A percentile compares a stretch with the other conserved stretches of the same genome.
These are phyloP conservation scores for Hylia prasina DNA, from an alignment of 2,113 vertebrate genomes.

Conservation along the genomic window DNA sequence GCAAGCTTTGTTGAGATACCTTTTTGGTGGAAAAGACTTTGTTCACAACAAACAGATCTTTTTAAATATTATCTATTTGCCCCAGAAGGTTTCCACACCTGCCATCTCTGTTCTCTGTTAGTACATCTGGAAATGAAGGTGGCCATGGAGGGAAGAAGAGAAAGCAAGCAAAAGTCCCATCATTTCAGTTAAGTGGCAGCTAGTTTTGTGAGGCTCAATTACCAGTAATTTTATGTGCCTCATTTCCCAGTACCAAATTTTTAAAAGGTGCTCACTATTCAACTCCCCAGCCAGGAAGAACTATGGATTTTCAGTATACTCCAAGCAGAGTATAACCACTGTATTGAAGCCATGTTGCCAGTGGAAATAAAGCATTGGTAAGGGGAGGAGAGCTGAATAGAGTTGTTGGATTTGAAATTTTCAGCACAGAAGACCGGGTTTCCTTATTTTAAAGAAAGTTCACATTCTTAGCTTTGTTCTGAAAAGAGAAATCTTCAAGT, in stretches of 20 bases:
- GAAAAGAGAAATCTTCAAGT: neutral
- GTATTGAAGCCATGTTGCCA: neutral
- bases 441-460: neutral
- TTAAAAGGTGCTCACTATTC: neutral
- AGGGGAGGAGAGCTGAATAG: neutral
- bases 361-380: neutral
- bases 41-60: neutral
- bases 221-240: neutral
- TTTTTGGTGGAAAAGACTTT: neutral
- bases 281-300: neutral
- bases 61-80: neutral
- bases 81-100: neutral
- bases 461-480: neutral
- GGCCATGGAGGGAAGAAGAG: neutral
- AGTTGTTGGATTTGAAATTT: neutral
- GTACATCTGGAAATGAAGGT: neutral
- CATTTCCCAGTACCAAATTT: neutral
- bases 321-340: neutral
- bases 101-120: neutral
- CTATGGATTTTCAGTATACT: neutral
- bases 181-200: neutral
- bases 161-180: neutral
- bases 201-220: neutral
- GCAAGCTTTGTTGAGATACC: neutral
- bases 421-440: neutral